Evolutionary conservation across 2,113 vertebrate species (phyloP), one percentile per base, ranked within the genome.

Genomic region (Embiotoca jacksoni): DNA sequence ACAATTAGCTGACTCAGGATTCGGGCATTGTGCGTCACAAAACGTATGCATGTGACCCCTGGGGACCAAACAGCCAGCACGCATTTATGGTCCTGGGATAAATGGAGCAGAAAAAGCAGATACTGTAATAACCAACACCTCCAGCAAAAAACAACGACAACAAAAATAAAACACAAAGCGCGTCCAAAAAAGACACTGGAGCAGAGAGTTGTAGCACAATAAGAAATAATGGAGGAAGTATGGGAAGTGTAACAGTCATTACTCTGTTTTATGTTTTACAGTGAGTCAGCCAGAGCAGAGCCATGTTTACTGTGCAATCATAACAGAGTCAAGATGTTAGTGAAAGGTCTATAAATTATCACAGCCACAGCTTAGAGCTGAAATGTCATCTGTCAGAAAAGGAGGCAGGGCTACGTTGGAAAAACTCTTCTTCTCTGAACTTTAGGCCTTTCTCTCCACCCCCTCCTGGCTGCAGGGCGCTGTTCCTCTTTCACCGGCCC

Each of bases 71-170:
- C 84, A 89, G 88, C 88, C 89, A 80, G 79, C 47, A 15, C 9
- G 41, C 82, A 84, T 92, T 90, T 84, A 86, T 83, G 69, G 78
- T 83, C 39, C 31, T 30, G 55, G 66, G 76, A 82, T 78, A 91
- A 92, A 89, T 90, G 90, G 90, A 91, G 89, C 92, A 89, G 83
- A 92, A 91, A 87, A 87, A 88, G 3, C 90, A 89, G 80, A 69
- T 47, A 85, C 75, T 86, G 82, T 84, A 85, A 88, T 80, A 91
- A 89, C 57, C 62, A 64, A 88, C 88, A 90, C 89, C 76, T 82
- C 81, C 60, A 89, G 86, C 80, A 36, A 67, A 57, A 55, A 16
- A 74, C 2, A 50, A 36, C n/a, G n/a, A n/a, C 65, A 57, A 0
- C 3, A 76, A 57, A 78, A 61, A 23, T 23, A 23, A 78, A 82